phyloP scores from a whole-genome alignment of 2,113 vertebrate genomes.

The Urocolius indicus region DNA sequence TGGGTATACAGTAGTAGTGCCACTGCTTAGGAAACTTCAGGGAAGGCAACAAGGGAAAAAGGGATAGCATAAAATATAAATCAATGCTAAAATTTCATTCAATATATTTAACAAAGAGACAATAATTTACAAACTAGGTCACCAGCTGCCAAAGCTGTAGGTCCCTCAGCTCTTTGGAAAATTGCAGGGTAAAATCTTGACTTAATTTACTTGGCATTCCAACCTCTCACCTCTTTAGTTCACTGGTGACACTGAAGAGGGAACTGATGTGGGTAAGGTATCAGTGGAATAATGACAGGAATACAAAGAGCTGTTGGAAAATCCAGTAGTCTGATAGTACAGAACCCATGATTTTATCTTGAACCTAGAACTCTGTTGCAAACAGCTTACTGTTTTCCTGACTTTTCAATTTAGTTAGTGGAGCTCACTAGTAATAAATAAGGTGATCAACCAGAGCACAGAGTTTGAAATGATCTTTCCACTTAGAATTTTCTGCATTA shows the following conservation, averaged over 20 bases:
- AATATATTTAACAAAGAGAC: background rate
- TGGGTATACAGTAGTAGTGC: background rate
- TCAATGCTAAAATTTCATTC: background rate
- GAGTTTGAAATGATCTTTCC: background rate
- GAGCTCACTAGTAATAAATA: background rate
- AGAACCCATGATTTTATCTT: background rate
- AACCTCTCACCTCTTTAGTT: background rate
- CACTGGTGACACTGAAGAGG: background rate
- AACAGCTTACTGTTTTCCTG: background rate
- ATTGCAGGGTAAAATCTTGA: background rate
- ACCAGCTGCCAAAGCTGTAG: background rate
- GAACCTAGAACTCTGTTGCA: background rate
- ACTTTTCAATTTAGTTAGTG: background rate
- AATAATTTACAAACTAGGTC: background rate
- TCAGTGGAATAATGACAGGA: background rate
- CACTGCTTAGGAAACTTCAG: background rate
- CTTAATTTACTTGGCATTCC: background rate
- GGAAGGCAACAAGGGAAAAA: background rate
- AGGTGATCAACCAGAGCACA: background rate
- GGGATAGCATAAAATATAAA: background rate
- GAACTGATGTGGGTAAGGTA: background rate
- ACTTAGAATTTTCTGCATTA: background rate
- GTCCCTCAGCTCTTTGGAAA: background rate
- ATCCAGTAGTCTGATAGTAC: background rate
- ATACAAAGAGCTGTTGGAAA: background rate